phyloP scores from a whole-genome alignment of 1,140 invertebrate species.

The Heliconius eleuchia region DNA sequence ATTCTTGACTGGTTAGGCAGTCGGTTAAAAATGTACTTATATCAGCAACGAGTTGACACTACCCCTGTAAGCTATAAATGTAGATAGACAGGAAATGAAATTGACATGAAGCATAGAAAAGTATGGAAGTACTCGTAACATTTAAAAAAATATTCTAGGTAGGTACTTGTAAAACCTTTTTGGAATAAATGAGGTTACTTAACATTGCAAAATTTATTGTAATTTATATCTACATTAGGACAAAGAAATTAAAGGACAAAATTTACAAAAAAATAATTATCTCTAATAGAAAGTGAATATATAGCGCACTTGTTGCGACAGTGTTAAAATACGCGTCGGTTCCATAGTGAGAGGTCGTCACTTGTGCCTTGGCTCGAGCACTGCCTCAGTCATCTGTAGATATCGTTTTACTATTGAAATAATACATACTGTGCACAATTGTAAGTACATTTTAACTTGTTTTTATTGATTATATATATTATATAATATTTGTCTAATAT shows the following conservation, averaged over 20 bases:
- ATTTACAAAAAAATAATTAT: background rate
- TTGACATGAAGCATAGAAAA: too few species aligned
- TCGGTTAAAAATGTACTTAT: too few species aligned
- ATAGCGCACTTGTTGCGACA: background rate
- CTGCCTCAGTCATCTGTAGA: background rate
- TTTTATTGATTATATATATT: background rate
- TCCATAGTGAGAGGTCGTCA: constrained; percentile 9
- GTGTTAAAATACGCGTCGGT: constrained; percentile 1
- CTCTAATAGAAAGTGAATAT: constrained; percentile 10
- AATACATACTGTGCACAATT: background rate
- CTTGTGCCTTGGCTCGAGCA: background rate
- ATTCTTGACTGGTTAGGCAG: too few species aligned
- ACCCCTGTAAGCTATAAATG: too few species aligned
- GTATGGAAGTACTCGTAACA: too few species aligned
- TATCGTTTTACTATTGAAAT: background rate
- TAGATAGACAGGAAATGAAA: too few species aligned
- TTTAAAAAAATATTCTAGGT: too few species aligned
- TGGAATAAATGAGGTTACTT: background rate
- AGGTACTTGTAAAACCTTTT: background rate
- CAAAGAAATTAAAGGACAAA: background rate
- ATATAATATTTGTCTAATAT: background rate
- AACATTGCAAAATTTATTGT: too few species aligned
- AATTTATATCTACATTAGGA: background rate
- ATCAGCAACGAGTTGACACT: too few species aligned
- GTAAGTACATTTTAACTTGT: background rate